These are phyloP conservation scores for Cichlasoma orientale DNA, from an alignment of 2,797 vertebrate genomes.

Conservation along the genomic window DNA sequence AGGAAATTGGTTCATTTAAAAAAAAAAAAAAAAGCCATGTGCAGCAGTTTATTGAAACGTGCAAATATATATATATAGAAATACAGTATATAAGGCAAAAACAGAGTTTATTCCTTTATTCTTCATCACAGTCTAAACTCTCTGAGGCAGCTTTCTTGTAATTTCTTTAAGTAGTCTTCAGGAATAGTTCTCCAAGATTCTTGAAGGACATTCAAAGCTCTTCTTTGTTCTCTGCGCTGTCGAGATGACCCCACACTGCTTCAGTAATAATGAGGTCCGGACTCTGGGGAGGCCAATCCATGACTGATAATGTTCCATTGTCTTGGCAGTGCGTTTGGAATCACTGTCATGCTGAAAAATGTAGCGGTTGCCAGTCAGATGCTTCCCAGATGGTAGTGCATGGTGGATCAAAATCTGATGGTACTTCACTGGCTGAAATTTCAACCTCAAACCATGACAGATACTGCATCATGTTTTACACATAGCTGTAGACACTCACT, in stretches of 20 bases:
- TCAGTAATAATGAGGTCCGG: neutral
- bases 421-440: neutral
- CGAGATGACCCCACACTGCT: neutral
- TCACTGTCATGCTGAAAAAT: neutral
- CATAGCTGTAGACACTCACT: neutral
- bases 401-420: too few species aligned
- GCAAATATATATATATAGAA: neutral
- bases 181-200: neutral
- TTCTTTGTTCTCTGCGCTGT: neutral
- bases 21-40: neutral
- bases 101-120: neutral
- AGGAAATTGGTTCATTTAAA: neutral
- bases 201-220: neutral
- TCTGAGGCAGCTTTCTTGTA: too few species aligned
- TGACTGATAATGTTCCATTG: too few species aligned
- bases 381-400: too few species aligned
- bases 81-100: neutral
- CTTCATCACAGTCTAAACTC: too few species aligned
- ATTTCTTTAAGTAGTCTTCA: neutral
- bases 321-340: neutral
- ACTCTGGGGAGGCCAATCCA: too few species aligned
- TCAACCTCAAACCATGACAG: neutral
- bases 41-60: neutral
- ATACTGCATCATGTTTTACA: neutral
- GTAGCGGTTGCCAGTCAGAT: neutral